Percentiles rank a stretch among this genome's conserved stretches.
Evolutionary conservation across 2,888 invertebrate genomes (phyloP).

Genomic region (Drymonia ruficornis): DNA sequence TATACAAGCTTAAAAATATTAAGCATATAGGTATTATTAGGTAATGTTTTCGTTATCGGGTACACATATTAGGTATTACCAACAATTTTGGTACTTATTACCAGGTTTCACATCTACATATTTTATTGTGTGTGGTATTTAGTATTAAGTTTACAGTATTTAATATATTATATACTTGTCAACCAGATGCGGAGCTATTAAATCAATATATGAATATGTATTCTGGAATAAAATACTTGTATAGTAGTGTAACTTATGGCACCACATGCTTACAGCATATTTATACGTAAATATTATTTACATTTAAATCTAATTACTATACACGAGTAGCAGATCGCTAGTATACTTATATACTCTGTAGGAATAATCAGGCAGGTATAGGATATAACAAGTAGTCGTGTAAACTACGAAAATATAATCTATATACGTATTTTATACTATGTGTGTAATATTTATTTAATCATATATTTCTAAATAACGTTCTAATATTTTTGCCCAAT

Average conservation of each 20-base stretch:
- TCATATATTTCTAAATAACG: constrained; percentile 4
- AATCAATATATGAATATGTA: constrained; percentile 34
- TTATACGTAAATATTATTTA: constrained; percentile 52
- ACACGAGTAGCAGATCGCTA: constrained; percentile 50
- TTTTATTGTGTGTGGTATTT: background rate
- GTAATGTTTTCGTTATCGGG: constrained; percentile 19
- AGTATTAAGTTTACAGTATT: background rate
- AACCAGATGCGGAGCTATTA: constrained; percentile 20
- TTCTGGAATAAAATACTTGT: constrained; percentile 62
- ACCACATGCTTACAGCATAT: constrained; percentile 81
- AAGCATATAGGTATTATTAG: constrained; percentile 41
- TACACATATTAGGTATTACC: background rate
- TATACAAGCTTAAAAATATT: constrained; percentile 65
- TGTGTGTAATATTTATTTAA: constrained; percentile 10
- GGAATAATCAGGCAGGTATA: constrained; percentile 40
- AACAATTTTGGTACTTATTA: background rate
- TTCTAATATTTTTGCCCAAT: constrained; percentile 31
- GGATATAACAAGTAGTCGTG: constrained; percentile 35
- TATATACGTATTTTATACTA: constrained; percentile 17
- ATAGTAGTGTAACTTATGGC: constrained; percentile 79
- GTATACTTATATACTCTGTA: constrained; percentile 37
- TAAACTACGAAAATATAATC: constrained; percentile 42
- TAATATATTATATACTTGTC: background rate
- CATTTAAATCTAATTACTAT: constrained; percentile 45
- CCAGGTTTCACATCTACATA: background rate